These are phyloP conservation scores for Mico argentatus DNA, from an alignment of 2,797 vertebrate species.

Conservation along the genomic window DNA sequence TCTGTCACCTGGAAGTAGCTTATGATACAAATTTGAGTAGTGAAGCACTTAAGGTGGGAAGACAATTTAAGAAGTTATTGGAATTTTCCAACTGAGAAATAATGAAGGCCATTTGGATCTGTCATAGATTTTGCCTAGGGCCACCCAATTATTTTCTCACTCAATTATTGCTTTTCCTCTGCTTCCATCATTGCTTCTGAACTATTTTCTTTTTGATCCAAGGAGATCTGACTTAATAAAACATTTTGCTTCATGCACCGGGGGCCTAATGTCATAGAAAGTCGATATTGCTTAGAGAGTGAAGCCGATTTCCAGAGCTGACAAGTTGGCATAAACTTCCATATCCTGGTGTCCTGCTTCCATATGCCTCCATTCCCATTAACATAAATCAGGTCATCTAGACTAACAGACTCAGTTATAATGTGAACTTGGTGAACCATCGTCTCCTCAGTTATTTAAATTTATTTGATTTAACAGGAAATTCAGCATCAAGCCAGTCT, in stretches of 20 bases:
- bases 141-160: background rate
- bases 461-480: background rate
- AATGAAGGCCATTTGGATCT: slow-evolving; percentile 29
- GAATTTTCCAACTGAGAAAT: slow-evolving; percentile 50
- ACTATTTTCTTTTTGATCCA: slow-evolving; percentile 33
- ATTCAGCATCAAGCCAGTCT: rapidly evolving
- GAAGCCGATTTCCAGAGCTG: background rate
- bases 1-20: slow-evolving; percentile 36
- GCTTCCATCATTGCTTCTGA: background rate
- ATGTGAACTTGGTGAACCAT: background rate
- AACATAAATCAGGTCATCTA: background rate
- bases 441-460: background rate
- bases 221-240: background rate
- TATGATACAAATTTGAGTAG: background rate
- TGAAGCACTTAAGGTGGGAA: background rate
- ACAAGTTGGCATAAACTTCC: background rate
- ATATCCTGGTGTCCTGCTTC: background rate
- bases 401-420: background rate
- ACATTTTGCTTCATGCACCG: background rate
- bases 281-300: background rate
- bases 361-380: background rate
- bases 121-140: slow-evolving; percentile 8
- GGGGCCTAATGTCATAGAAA: background rate
- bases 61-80: slow-evolving; percentile 21
- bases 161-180: background rate